Conservation (phyloP, 2,113 vertebrate genomes). For the Callipepla californica region DNA sequence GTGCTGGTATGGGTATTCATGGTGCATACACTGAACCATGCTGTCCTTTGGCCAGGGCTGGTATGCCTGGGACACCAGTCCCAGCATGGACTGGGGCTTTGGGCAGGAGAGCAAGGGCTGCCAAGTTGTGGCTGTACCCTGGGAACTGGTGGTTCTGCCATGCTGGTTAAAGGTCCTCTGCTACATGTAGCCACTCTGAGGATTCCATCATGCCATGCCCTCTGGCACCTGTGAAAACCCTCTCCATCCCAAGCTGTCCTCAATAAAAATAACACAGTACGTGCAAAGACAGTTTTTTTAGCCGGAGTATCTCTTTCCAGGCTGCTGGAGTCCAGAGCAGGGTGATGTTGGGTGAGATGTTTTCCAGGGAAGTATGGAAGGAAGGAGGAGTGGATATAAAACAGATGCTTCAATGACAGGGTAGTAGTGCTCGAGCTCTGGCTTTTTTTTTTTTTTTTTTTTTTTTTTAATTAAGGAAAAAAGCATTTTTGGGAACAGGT, state of each 20-base stretch:
- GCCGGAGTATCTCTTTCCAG: not conserved
- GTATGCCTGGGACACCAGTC: too few species aligned
- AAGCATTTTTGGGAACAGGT: not conserved
- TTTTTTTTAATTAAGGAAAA: not conserved
- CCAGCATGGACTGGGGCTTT: accelerated
- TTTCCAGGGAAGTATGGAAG: slow-evolving; percentile 18
- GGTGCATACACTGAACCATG: accelerated
- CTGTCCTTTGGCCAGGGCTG: not conserved
- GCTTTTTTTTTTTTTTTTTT: not conserved
- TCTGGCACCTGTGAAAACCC: not conserved
- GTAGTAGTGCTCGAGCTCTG: not conserved
- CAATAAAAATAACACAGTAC: too few species aligned
- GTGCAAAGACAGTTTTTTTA: not conserved
- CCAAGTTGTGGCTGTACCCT: not conserved
- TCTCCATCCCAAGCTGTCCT: not conserved
- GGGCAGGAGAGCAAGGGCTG: not conserved
- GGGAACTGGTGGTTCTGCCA: not conserved
- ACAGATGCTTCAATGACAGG: slow-evolving; percentile 39
- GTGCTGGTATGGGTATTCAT: accelerated
- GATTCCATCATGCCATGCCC: not conserved
- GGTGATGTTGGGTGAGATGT: not conserved
- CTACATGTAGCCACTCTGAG: not conserved
- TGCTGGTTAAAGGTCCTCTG: not conserved
- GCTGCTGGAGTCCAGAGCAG: accelerated
- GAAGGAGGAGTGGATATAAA: not conserved